These are phyloP conservation scores for Hypena proboscidalis DNA, from an alignment of 2,888 invertebrate species.

Conservation along the genomic window DNA sequence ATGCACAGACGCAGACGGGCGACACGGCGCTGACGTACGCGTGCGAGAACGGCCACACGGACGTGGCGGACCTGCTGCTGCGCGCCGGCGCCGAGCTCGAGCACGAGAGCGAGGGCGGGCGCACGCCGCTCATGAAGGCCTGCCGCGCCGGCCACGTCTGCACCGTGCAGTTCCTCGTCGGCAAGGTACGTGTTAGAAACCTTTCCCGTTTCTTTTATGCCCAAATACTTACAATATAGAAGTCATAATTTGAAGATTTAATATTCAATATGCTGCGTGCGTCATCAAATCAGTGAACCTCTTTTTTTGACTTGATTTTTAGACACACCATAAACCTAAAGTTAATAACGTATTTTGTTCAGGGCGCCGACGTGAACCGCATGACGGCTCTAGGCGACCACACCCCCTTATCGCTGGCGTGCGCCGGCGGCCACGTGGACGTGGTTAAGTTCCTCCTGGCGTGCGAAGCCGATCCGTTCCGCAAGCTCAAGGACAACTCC, in stretches of 20 bases:
- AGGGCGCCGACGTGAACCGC: constrained; percentile 81
- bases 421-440: constrained; percentile 97
- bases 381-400: constrained; percentile 98
- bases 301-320: no score
- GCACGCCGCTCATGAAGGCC: constrained; percentile 99
- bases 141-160: constrained; percentile 98
- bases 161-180: constrained; percentile 97
- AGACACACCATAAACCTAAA: no score
- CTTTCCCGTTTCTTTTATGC: no score
- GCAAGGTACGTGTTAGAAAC: constrained; percentile 85
- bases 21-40: constrained; percentile 99
- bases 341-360: constrained; percentile 1
- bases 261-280: no score
- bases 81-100: constrained; percentile 96
- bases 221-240: no score
- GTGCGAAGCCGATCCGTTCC: constrained; percentile 97
- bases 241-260: no score
- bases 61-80: constrained; percentile 96
- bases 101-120: constrained; percentile 98
- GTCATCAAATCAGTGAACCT: no score
- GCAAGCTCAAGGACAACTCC: constrained; percentile 98
- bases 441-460: constrained; percentile 97
- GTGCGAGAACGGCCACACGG: constrained; percentile 99
- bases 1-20: constrained; percentile 97
- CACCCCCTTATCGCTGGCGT: constrained; percentile 97